Evolutionary conservation across 2,888 invertebrate genomes (phyloP).

Genomic region (Sicus ferrugineus): DNA sequence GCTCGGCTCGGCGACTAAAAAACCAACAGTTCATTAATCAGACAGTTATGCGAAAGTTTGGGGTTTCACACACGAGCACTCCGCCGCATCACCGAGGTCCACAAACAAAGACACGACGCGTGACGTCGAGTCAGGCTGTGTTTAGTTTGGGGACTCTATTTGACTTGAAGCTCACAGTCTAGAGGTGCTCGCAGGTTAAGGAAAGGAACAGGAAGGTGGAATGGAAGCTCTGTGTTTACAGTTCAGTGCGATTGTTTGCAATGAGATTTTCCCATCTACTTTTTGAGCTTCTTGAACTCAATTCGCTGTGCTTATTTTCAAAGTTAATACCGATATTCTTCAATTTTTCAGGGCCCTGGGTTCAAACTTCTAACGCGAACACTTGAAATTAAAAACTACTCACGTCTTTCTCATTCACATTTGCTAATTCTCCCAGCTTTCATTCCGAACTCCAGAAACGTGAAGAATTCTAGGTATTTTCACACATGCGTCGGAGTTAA

Average conservation of each 20-base stretch:
- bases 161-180: neutral
- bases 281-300: no score
- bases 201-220: neutral
- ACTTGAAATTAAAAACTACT: no score
- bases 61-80: constrained; percentile 15
- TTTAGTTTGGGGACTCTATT: neutral
- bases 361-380: no score
- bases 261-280: constrained; percentile 40
- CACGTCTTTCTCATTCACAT: no score
- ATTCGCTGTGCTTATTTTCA: no score
- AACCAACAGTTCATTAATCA: constrained; percentile 54
- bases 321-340: no score
- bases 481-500: no score
- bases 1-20: neutral
- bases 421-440: no score
- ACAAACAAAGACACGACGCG: neutral
- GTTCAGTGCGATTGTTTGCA: constrained; percentile 54
- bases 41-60: constrained; percentile 39
- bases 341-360: neutral
- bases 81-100: neutral
- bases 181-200: neutral
- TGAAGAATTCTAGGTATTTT: no score
- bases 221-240: constrained; percentile 50
- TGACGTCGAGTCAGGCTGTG: neutral
- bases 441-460: no score